Evolutionary conservation across 2,797 vertebrate genomes (phyloP), one percentile per base, ranked within the genome.

Genomic region (Neoniphon sammara): DNA sequence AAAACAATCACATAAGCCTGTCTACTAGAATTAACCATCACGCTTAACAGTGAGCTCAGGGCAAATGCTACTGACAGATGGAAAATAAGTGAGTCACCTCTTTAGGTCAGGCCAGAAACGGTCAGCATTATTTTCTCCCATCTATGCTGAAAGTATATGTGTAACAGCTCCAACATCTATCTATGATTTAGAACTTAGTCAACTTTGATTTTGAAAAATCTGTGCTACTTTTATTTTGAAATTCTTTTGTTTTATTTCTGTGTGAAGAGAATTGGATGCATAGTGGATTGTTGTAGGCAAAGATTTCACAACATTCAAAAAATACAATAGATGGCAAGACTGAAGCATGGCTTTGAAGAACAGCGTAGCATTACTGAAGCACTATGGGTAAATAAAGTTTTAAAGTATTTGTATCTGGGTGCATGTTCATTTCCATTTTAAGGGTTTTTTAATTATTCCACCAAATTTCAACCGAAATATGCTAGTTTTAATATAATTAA

Each of bases 1-100:
- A 76, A 75, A 65, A 59, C 1, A 65, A 68, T 68, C 17, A 58
- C 47, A 66, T 58, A 65, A 54, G 49, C 30, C 31, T 76, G 30
- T 78, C 58, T 61, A 65, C 36, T 15, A n/a, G 34, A 23, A 14
- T 52, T 50, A 68, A 55, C 42, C 47, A 46, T 8, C 21, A 18
- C 65, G 23, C 71, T 71, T 50, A 25, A 61, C 30, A 67, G 21
- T 59, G 11, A 60, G 55, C 12, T 25, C 21, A n/a, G 47, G 47
- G 9, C 47, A 50, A 50, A 50, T n/a, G 9, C 20, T 21, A 50
- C 47, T n/a, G 47, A 50, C n/a, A 17, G 15, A 17, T 46, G 8
- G 25, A 55, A 50, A 70, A 53, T 15, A 25, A 23, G 52, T 54
- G 20, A 25, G 52, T 25, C 52, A 54, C 52, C 47, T 50, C 20